Percentiles rank a stretch among this genome's conserved stretches.
Conservation (phyloP, 2,797 vertebrate species). For the Myripristis murdjan region DNA sequence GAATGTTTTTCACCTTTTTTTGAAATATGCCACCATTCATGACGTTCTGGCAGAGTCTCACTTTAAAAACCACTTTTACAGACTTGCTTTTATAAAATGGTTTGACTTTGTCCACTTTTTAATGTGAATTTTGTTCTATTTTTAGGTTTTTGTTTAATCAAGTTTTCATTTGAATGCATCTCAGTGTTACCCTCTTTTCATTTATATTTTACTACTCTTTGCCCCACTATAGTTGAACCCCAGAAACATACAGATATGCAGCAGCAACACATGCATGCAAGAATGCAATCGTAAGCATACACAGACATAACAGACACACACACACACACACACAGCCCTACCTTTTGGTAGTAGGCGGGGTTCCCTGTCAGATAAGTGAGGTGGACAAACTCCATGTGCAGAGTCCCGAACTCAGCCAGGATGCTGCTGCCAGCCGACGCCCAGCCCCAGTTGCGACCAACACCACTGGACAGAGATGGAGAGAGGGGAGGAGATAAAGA, state of each 20-base stretch:
- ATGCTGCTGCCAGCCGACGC: slow-evolving; percentile 98
- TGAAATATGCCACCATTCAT: too few relatives aligned
- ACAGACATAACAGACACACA: not conserved
- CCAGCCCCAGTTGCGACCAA: slow-evolving; percentile 99
- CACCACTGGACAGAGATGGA: slow-evolving; percentile 85
- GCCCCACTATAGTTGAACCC: too few relatives aligned
- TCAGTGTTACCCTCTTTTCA: too few relatives aligned
- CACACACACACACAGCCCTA: slow-evolving; percentile 51
- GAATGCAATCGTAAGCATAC: not conserved
- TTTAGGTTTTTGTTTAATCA: too few relatives aligned
- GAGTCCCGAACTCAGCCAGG: slow-evolving; percentile 97
- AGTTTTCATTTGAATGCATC: too few relatives aligned
- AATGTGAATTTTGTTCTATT: too few relatives aligned
- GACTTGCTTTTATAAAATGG: too few relatives aligned
- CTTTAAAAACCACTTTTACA: too few relatives aligned
- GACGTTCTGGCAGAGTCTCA: too few relatives aligned
- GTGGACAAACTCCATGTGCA: slow-evolving; percentile 99
- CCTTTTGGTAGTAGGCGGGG: slow-evolving; percentile 96
- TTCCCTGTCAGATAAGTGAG: slow-evolving; percentile 98
- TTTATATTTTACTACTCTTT: too few relatives aligned
- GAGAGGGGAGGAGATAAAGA: not conserved
- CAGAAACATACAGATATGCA: too few relatives aligned
- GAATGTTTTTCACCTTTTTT: not conserved
- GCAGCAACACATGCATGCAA: not conserved
- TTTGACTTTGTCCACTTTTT: too few relatives aligned